Conservation (phyloP, 2,797 vertebrate genomes). For the Neosilurus hyrtlii region DNA sequence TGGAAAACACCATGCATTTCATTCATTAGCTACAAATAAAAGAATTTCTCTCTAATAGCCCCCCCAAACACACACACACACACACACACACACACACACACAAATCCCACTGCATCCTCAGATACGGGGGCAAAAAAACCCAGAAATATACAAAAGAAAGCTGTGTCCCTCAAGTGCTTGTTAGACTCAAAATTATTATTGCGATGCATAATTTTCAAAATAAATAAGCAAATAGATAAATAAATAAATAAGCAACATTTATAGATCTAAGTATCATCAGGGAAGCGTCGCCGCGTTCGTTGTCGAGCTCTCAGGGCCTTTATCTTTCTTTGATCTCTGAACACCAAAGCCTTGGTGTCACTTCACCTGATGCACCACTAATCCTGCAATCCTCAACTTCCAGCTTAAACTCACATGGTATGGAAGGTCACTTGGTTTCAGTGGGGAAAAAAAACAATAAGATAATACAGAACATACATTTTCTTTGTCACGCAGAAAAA, state of each 20-base stretch:
- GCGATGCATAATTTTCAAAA: conserved; percentile 82
- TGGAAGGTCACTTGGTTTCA: conserved; percentile 15
- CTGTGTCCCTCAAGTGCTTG: conserved; percentile 92
- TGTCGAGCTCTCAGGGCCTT: conserved; percentile 69
- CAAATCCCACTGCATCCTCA: conserved; percentile 80
- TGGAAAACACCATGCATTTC: conserved; percentile 75
- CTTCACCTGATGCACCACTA: conserved; percentile 69
- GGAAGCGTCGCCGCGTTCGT: conserved; percentile 73
- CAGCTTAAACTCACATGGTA: conserved; percentile 15
- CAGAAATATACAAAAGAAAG: conserved; percentile 72
- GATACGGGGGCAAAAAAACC: conserved; percentile 71
- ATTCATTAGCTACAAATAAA: conserved; percentile 86
- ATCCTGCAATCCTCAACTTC: conserved; percentile 61
- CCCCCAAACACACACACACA: conserved; percentile 47
- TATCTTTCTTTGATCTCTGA: conserved; percentile 79
- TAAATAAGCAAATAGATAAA: conserved; percentile 80
- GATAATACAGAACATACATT: conserved; percentile 59
- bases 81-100: conserved; percentile 57
- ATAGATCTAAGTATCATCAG: conserved; percentile 77
- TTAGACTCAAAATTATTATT: conserved; percentile 85
- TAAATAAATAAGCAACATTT: conserved; percentile 79
- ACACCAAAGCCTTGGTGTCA: conserved; percentile 72
- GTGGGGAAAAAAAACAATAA: background rate
- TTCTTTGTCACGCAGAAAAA: conserved; percentile 13
- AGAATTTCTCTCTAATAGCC: conserved; percentile 82